Conservation (phyloP, 2,888 invertebrate species). For the Silvanus unidentatus region DNA sequence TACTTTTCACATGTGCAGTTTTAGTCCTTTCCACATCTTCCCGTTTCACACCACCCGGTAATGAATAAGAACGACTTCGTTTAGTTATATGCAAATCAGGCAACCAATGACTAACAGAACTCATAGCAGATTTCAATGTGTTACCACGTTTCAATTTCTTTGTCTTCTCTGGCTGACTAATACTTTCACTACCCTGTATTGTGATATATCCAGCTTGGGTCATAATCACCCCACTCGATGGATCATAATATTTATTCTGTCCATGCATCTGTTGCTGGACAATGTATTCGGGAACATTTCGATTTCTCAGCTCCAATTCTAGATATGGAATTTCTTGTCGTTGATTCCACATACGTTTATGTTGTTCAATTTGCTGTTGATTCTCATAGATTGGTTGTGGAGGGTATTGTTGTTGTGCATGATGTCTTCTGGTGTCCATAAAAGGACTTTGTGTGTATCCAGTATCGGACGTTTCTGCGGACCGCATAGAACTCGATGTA, state of each 20-base stretch:
- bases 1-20: constrained; percentile 31
- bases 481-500: constrained; percentile 57
- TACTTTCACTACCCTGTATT: constrained; percentile 48
- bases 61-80: constrained; percentile 73
- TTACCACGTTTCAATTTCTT: constrained; percentile 64
- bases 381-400: constrained; percentile 37
- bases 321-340: constrained; percentile 44
- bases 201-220: constrained; percentile 74
- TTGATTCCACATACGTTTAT: constrained; percentile 39
- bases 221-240: constrained; percentile 57
- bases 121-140: constrained; percentile 71
- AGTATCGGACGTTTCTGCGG: constrained; percentile 53
- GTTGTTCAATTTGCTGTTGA: constrained; percentile 35
- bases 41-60: constrained; percentile 65
- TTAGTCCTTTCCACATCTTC: constrained; percentile 51
- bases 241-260: constrained; percentile 47
- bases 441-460: constrained; percentile 47
- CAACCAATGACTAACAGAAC: constrained; percentile 71
- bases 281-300: constrained; percentile 50
- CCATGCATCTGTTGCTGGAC: constrained; percentile 38
- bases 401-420: constrained; percentile 20
- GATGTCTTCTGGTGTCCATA: constrained; percentile 34
- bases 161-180: constrained; percentile 54
- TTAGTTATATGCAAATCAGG: constrained; percentile 75
- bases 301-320: constrained; percentile 48